Evolutionary conservation across 2,888 invertebrate species (phyloP).

Genomic region (Polydrusus pterygomalis): DNA sequence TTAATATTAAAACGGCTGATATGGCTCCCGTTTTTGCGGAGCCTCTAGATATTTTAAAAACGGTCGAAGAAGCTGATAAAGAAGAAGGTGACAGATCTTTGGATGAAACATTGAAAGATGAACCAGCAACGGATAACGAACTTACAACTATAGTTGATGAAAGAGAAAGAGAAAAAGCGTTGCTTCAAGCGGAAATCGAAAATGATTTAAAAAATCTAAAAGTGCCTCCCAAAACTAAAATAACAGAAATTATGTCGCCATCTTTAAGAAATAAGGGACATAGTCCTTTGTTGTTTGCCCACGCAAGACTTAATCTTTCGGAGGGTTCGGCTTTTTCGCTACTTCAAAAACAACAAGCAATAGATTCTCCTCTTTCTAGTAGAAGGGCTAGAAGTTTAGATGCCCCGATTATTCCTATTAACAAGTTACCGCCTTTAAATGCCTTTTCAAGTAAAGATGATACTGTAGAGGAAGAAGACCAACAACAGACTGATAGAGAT

Average conservation of each 20-base stretch:
- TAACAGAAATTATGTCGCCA: constrained; percentile 81
- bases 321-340: constrained; percentile 88
- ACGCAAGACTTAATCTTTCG: constrained; percentile 86
- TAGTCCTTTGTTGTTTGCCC: constrained; percentile 86
- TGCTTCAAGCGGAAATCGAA: constrained; percentile 69
- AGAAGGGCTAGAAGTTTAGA: constrained; percentile 89
- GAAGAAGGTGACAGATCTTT: constrained; percentile 68
- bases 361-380: constrained; percentile 83
- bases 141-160: constrained; percentile 63
- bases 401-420: constrained; percentile 87
- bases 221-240: constrained; percentile 74
- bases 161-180: constrained; percentile 67
- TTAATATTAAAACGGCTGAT: constrained; percentile 77
- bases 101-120: constrained; percentile 67
- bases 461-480: constrained; percentile 86
- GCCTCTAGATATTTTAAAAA: constrained; percentile 63
- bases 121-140: constrained; percentile 60
- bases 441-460: constrained; percentile 93
- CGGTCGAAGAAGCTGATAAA: constrained; percentile 65
- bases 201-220: constrained; percentile 69
- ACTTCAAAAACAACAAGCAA: constrained; percentile 84
- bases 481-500: constrained; percentile 72
- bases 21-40: constrained; percentile 70
- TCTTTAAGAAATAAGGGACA: constrained; percentile 83
- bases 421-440: constrained; percentile 86